Evolutionary conservation across 35 echinoderm and acorn worm species (phyloP).

Genomic region (Ophioderma brevispina): DNA sequence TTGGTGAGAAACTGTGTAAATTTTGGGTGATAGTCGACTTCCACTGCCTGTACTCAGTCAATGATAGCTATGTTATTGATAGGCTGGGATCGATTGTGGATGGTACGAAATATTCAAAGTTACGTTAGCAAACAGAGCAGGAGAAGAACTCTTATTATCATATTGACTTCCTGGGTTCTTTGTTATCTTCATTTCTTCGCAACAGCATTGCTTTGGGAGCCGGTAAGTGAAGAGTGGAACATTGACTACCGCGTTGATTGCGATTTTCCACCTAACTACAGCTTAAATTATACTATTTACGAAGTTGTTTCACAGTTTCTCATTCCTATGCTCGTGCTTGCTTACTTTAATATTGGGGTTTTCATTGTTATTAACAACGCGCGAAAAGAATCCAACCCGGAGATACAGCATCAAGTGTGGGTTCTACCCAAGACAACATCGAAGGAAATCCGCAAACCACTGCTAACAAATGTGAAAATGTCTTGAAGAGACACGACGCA

Average conservation of each 20-base stretch:
- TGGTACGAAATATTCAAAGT: constrained; percentile 41
- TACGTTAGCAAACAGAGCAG: constrained; percentile 31
- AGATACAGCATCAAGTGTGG: not conserved
- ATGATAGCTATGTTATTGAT: constrained; percentile 38
- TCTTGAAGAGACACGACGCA: no score
- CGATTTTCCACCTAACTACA: not conserved
- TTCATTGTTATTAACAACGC: constrained; percentile 20
- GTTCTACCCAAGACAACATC: no score
- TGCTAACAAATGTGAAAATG: not conserved
- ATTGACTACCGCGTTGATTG: constrained; percentile 18
- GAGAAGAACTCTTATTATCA: not conserved
- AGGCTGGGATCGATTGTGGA: constrained; percentile 55
- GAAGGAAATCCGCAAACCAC: not conserved
- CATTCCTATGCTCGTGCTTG: constrained; percentile 16
- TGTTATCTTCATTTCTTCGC: not conserved
- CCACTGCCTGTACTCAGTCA: constrained; percentile 12
- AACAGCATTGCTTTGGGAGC: not conserved
- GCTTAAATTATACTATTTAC: not conserved
- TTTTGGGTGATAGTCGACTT: constrained; percentile 30
- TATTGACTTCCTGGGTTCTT: constrained; percentile 8
- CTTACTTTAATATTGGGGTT: constrained; percentile 25
- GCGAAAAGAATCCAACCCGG: not conserved
- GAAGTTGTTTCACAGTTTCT: not conserved
- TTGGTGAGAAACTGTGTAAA: constrained; percentile 52
- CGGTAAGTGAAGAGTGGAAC: not conserved